Base-by-base conservation (phyloP, 2,888 invertebrate species). In the Ischnura elegans region DNA sequence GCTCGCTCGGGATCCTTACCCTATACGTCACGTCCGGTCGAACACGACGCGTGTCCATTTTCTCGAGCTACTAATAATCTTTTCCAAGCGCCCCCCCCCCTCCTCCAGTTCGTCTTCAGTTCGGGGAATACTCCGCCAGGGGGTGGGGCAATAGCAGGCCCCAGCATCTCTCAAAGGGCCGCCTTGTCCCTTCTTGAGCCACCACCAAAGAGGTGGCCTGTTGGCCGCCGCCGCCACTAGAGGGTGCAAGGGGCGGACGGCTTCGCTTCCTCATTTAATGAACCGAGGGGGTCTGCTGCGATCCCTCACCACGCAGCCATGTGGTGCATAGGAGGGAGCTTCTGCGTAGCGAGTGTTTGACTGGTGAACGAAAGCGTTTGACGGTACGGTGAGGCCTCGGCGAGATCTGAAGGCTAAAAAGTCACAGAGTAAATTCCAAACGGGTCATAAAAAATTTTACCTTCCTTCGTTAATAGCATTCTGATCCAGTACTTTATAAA, bases 1-100 rank as follows among this genome's bases (percentile, higher is more conserved):
- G n/a, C n/a, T 25, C 76, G 29, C 76, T 36, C 36, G 36, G 36
- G 76, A 76, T 76, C 76, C 36, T 36, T 51, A 29, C 29, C 76
- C n/a, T n/a, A n/a, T 13, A 76, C 76, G 76, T 76, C 76, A 76
- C 76, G 36, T 76, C 76, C 76, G 76, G 76, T 76, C 76, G 36
- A 76, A 76, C 76, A 76, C 29, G 76, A 76, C 76, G 76, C 76
- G 76, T 76, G 76, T 76, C 76, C 76, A 76, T 29, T 76, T 36
- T 76, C 76, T 29, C 13, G 36, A 76, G 36, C 36, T 36, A 10
- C 76, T 76, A 76, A 76, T 76, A 76, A 76, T 76, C 76, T 76
- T 36, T 61, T 76, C 76, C 76, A 6, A 10, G 76, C 2, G 29
- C 76, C 76, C 8, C 36, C 36, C 16, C 36, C 76, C 76, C 36